Evolutionary conservation across 2,888 invertebrate genomes (phyloP).

Genomic region (Ichneumoninae sp.): DNA sequence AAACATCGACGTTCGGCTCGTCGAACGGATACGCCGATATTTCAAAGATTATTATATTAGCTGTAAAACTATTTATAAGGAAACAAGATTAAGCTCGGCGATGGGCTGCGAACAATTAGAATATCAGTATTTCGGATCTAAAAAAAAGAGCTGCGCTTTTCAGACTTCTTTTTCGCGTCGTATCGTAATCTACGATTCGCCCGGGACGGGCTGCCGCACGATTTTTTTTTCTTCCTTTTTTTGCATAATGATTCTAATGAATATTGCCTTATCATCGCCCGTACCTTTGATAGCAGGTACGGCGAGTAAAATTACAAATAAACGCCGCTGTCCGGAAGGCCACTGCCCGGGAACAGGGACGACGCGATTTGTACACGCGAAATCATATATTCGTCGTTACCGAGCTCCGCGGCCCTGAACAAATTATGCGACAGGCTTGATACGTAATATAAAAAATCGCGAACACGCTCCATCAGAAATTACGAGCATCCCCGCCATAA

Average conservation of each 20-base stretch:
- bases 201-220: background rate
- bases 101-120: slow-evolving; percentile 18
- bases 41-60: slow-evolving; percentile 15
- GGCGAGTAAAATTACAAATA: background rate
- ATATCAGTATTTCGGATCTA: background rate
- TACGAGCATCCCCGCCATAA: background rate
- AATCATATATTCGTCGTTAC: background rate
- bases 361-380: background rate
- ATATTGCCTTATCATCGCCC: slow-evolving; percentile 3
- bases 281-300: background rate
- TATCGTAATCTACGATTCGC: background rate
- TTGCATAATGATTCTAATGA: background rate
- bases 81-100: background rate
- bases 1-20: background rate
- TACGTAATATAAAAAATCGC: background rate
- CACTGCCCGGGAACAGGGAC: background rate
- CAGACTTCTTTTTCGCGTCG: background rate
- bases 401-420: background rate
- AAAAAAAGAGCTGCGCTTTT: background rate
- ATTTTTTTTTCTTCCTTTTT: background rate
- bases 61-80: background rate
- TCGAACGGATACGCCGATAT: background rate
- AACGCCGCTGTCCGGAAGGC: background rate
- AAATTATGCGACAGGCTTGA: background rate
- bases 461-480: background rate